These are phyloP conservation scores for Caenorhabditis sp. DNA, from an alignment of 2,888 invertebrate genomes.

Conservation along the genomic window DNA sequence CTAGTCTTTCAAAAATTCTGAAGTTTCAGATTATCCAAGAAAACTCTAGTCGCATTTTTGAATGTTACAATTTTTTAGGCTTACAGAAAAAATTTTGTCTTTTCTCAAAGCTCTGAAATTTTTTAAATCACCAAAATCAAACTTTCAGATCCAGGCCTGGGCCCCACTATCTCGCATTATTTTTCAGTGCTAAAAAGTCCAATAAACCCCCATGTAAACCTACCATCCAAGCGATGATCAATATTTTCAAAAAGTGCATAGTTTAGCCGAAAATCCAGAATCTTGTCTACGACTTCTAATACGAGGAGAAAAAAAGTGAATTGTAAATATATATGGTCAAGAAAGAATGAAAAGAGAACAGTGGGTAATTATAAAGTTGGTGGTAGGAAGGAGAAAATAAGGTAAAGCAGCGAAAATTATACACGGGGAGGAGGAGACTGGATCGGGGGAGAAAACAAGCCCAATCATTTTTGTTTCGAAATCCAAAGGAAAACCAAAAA, in stretches of 20 bases:
- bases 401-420: neutral
- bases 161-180: too few relatives aligned
- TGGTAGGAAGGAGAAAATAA: neutral
- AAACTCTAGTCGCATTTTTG: too few relatives aligned
- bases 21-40: too few relatives aligned
- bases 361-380: neutral
- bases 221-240: constrained; percentile 36
- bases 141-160: too few relatives aligned
- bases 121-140: too few relatives aligned
- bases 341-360: neutral
- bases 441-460: neutral
- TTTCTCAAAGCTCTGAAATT: too few relatives aligned
- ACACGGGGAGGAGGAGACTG: neutral
- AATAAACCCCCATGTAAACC: too few relatives aligned
- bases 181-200: too few relatives aligned
- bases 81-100: too few relatives aligned
- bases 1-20: too few relatives aligned
- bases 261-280: neutral
- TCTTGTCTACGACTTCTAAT: neutral
- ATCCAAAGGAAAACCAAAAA: neutral
- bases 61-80: too few relatives aligned
- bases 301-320: neutral
- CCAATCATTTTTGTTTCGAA: neutral
- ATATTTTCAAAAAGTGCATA: constrained; percentile 34
- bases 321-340: neutral